These are phyloP conservation scores for Galerucella nymphaeae DNA, from an alignment of 2,888 invertebrate species.

Conservation along the genomic window DNA sequence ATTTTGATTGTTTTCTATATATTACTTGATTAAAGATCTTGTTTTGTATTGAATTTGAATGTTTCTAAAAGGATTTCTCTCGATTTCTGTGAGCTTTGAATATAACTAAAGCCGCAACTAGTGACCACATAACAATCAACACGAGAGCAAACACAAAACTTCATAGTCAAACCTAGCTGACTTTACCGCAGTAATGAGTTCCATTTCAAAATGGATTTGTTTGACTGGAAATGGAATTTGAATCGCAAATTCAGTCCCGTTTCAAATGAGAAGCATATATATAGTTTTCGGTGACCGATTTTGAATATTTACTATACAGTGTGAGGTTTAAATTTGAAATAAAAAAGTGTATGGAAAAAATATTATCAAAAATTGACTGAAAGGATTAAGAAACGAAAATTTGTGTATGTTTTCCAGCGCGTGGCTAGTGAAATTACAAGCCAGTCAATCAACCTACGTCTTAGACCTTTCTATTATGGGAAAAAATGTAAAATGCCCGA, in stretches of 20 bases:
- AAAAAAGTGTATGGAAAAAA: too few relatives aligned
- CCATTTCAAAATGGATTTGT: slow-evolving; percentile 22
- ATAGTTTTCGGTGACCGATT: too few relatives aligned
- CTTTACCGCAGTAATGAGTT: slow-evolving; percentile 8
- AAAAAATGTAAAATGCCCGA: neutral
- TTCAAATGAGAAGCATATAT: neutral
- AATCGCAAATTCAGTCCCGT: slow-evolving; percentile 34
- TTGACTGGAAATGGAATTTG: slow-evolving; percentile 31
- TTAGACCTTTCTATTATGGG: neutral
- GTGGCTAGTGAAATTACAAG: too few relatives aligned
- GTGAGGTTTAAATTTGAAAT: too few relatives aligned
- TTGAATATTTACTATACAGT: too few relatives aligned
- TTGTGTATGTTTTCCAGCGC: too few relatives aligned
- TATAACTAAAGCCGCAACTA: neutral
- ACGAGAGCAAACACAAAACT: slow-evolving; percentile 15
- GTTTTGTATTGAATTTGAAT: neutral
- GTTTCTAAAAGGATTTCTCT: neutral
- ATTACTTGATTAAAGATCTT: neutral
- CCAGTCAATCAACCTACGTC: too few relatives aligned
- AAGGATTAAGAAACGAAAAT: too few relatives aligned
- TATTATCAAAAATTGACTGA: too few relatives aligned
- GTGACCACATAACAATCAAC: slow-evolving; percentile 8
- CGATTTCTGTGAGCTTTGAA: neutral
- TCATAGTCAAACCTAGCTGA: slow-evolving; percentile 3
- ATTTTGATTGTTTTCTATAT: too few relatives aligned